phyloP scores from a whole-genome alignment of 2,888 invertebrate genomes.

The Trilocha varians region DNA sequence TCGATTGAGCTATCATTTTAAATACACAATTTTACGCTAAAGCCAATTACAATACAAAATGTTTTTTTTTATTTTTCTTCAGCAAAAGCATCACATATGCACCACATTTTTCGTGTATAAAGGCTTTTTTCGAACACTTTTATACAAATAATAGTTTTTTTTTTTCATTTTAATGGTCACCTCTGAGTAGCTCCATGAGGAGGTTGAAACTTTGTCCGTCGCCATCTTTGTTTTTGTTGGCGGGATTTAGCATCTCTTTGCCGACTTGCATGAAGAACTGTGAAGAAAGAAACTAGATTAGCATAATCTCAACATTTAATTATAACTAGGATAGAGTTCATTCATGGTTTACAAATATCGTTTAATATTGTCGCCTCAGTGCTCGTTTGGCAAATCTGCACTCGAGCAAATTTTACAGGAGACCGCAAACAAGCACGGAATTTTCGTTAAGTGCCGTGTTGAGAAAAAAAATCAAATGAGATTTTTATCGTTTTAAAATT shows the following conservation, averaged over 20 bases:
- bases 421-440: too few species aligned
- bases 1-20: neutral
- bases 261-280: slow-evolving; percentile 81
- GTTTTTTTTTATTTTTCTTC: neutral
- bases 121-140: slow-evolving; percentile 4
- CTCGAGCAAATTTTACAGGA: too few species aligned
- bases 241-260: slow-evolving; percentile 90
- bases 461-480: too few species aligned
- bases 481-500: too few species aligned
- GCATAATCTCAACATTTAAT: too few species aligned
- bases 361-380: too few species aligned
- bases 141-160: neutral
- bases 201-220: slow-evolving; percentile 94
- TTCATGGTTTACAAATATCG: too few species aligned
- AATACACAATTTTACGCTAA: neutral
- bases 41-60: neutral
- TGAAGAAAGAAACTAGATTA: slow-evolving; percentile 17
- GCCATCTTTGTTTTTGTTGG: slow-evolving; percentile 89
- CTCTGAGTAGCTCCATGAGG: slow-evolving; percentile 94
- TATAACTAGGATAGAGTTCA: too few species aligned
- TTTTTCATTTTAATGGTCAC: slow-evolving; percentile 81
- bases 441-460: too few species aligned
- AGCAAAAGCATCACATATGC: neutral
- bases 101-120: neutral
- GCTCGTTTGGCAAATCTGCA: too few species aligned